Evolutionary conservation across 2,113 vertebrate species (phyloP).

Genomic region (Gymnobelideus leadbeateri): DNA sequence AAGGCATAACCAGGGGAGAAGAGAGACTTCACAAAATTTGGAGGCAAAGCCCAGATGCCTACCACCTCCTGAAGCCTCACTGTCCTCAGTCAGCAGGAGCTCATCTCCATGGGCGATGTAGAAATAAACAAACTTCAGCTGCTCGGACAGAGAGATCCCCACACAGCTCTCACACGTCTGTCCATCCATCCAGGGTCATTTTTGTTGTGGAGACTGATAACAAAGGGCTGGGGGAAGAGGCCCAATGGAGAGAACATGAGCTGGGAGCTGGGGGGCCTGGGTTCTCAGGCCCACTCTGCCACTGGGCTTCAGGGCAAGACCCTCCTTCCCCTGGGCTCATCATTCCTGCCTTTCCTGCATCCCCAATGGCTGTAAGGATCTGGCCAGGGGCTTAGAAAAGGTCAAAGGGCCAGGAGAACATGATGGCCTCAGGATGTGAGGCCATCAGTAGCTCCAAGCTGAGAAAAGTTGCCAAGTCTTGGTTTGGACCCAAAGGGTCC

Average conservation of each 20-base stretch:
- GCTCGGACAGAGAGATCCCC: background rate
- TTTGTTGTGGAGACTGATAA: background rate
- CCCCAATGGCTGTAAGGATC: too few species aligned
- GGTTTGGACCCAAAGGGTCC: too few species aligned
- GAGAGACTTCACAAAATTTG: conserved; percentile 77
- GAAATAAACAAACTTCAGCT: conserved; percentile 74
- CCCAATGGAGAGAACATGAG: background rate
- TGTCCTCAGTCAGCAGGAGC: conserved; percentile 69
- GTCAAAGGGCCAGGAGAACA: too few species aligned
- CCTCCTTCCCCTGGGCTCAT: background rate
- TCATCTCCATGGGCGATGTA: conserved; percentile 68
- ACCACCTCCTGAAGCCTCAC: conserved; percentile 66
- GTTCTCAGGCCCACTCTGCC: too few species aligned
- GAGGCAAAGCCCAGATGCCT: conserved; percentile 64
- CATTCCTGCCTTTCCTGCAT: too few species aligned
- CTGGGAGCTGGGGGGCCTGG: too few species aligned
- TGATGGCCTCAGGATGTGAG: too few species aligned
- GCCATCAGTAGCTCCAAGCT: too few species aligned
- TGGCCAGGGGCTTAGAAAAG: too few species aligned
- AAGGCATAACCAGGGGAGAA: background rate
- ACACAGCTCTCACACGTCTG: too few species aligned
- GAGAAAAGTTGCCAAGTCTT: too few species aligned
- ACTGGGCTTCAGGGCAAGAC: background rate
- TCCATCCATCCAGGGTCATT: background rate
- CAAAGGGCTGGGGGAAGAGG: background rate